These are phyloP conservation scores for Rhyacichthys aspro DNA, from an alignment of 2,797 vertebrate genomes.

Conservation along the genomic window DNA sequence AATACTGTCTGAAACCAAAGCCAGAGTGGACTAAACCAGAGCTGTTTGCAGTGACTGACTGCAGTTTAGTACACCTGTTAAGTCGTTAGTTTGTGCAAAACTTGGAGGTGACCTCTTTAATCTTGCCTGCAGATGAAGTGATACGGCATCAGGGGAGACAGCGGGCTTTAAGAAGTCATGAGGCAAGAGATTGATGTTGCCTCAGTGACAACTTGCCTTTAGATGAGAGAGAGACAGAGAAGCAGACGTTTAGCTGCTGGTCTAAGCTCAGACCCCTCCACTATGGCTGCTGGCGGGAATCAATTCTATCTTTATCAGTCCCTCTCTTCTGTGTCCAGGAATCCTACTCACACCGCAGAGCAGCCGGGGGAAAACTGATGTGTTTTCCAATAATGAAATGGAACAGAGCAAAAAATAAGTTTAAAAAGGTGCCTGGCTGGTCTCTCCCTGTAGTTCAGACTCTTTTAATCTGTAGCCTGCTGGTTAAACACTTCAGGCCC, in stretches of 20 bases:
- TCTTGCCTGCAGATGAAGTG: conserved; percentile 79
- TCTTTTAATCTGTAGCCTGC: conserved; percentile 71
- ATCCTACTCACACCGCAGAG: conserved; percentile 74
- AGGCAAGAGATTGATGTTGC: conserved; percentile 80
- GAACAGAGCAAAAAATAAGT: conserved; percentile 82
- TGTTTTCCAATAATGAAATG: conserved; percentile 87
- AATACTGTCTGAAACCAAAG: neutral
- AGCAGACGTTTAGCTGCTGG: conserved; percentile 78
- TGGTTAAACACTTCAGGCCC: conserved; percentile 64
- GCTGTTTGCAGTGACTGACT: conserved; percentile 18
- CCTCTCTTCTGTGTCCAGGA: conserved; percentile 80
- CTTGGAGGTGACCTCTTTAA: conserved; percentile 81
- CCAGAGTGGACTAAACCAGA: conserved; percentile 1
- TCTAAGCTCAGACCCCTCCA: conserved; percentile 76
- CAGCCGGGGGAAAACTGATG: conserved; percentile 75
- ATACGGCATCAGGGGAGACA: conserved; percentile 74
- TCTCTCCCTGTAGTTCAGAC: conserved; percentile 58
- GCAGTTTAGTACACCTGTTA: conserved; percentile 65
- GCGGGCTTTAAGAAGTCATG: conserved; percentile 74
- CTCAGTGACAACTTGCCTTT: conserved; percentile 79
- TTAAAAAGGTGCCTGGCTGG: conserved; percentile 73
- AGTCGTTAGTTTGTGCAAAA: conserved; percentile 62
- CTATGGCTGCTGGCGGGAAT: conserved; percentile 79
- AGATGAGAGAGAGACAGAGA: conserved; percentile 60
- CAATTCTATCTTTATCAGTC: conserved; percentile 86